Base-by-base conservation (phyloP, 2,888 invertebrate genomes). In the Bedellia somnulentella region DNA sequence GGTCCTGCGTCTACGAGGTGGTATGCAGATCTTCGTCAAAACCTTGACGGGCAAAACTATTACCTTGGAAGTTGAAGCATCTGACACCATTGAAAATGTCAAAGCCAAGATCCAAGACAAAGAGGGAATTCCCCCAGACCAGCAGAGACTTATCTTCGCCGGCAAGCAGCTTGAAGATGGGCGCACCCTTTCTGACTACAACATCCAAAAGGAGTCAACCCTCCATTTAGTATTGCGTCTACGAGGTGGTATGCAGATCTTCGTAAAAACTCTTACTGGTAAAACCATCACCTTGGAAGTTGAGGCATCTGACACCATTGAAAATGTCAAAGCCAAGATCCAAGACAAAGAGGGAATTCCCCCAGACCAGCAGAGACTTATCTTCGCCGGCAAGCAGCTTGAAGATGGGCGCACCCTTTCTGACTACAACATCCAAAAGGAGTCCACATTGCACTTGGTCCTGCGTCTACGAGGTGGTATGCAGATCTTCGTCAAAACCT, bases 21-120 rank as follows among this genome's bases (percentile, higher is more conserved):
- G 40, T 11, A 55, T 53, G 56, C 54, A 55, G 38, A 57, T 57
- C 13, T 57, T 54, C 22, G 56, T 56, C 0, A 56, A 56, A 27
- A 56, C 56, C 2, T 38, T 56, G 0, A 56, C 54, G 12, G 56
- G 56, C 1, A 56, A 56, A 24, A 56, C 55, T 0, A 55, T 55
- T 6, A 55, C 55, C 0, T 14, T 55, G 0, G 55, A 55, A 29
- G 54, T 52, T 1, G 55, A 55, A 9, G 37, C 53, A 1, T 48
- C 55, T 0, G 55, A 55, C 32, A 53, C 53, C 1, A 55, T 55
- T 24, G 55, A 55, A 17, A 55, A 55, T 43, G 55, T 55, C 0
- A 55, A 56, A 14, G 52, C 54, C 3, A 57, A 56, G 30, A 56
- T 57, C 29, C 56, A 56, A 23, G 55, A 57, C 35, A 55, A 57